These are phyloP conservation scores for Tenthredo amoena DNA, from an alignment of 2,888 invertebrate genomes.

Conservation along the genomic window DNA sequence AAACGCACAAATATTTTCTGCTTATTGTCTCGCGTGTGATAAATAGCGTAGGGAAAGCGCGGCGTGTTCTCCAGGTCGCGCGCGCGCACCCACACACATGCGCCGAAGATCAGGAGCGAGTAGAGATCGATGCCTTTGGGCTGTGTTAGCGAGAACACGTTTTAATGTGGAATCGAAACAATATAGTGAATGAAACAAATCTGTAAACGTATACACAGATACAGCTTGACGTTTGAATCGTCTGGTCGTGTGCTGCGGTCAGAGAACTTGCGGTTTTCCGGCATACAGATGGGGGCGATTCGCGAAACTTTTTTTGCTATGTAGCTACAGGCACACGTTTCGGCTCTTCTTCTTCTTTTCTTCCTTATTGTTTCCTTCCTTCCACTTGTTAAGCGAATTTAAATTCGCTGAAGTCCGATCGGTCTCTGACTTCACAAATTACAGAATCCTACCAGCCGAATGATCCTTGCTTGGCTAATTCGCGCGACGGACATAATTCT, in stretches of 20 bases:
- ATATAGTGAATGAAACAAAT: not conserved
- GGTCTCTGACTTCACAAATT: too few species aligned
- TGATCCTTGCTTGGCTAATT: too few species aligned
- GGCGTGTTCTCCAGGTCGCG: not conserved
- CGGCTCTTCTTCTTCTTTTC: too few species aligned
- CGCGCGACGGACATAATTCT: too few species aligned
- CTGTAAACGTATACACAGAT: not conserved
- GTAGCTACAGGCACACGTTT: too few species aligned
- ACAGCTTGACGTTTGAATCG: not conserved
- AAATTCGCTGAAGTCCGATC: too few species aligned
- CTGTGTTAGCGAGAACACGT: not conserved
- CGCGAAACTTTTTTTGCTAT: not conserved
- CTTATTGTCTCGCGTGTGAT: not conserved
- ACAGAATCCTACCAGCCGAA: too few species aligned
- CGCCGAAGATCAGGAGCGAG: not conserved
- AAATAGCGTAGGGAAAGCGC: conserved; percentile 2
- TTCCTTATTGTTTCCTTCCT: too few species aligned
- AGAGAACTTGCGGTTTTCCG: too few species aligned
- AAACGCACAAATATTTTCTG: not conserved
- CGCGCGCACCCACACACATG: not conserved
- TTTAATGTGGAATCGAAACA: not conserved
- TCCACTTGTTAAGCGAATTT: too few species aligned
- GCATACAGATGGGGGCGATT: not conserved
- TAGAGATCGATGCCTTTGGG: not conserved
- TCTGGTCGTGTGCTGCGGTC: too few species aligned